Evolutionary conservation across 2,888 invertebrate genomes (phyloP).

Genomic region (Uloborus plumipes): DNA sequence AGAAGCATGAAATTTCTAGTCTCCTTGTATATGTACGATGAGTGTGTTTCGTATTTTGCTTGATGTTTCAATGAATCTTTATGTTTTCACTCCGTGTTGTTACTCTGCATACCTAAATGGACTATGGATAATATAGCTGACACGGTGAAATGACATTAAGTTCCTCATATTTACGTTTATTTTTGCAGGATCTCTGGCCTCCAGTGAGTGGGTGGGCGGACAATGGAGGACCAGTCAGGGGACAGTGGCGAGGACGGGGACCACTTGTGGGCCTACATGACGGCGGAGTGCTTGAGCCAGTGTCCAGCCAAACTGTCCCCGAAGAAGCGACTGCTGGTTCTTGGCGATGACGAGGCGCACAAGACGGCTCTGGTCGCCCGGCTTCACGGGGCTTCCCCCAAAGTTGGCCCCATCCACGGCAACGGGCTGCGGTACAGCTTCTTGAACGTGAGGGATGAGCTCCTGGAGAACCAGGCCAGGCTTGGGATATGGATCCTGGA

Average conservation of each 20-base stretch:
- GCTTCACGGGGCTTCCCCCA: constrained; percentile 90
- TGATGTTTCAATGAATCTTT: no score
- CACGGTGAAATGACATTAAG: no score
- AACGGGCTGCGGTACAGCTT: constrained; percentile 97
- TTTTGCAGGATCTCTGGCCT: constrained; percentile 6
- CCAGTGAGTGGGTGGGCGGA: no score
- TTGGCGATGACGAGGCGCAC: constrained; percentile 94
- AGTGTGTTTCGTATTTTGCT: no score
- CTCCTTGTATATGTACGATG: no score
- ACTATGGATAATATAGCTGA: no score
- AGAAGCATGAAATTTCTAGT: no score
- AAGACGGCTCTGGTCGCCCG: constrained; percentile 97
- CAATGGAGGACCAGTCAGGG: no score
- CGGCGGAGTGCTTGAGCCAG: constrained; percentile 36
- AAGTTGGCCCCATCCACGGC: constrained; percentile 97
- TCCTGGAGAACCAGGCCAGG: constrained; percentile 95
- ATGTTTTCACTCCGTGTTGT: no score
- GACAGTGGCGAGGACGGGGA: constrained; percentile 14
- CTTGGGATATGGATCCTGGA: constrained; percentile 97
- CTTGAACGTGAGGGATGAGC: constrained; percentile 97
- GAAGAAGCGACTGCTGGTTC: constrained; percentile 32
- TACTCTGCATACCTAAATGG: no score
- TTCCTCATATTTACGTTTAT: no score
- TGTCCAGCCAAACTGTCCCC: constrained; percentile 37
- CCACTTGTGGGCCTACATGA: constrained; percentile 43